Base-by-base conservation (phyloP, 2,797 vertebrate species). In the Rhinella marina region DNA sequence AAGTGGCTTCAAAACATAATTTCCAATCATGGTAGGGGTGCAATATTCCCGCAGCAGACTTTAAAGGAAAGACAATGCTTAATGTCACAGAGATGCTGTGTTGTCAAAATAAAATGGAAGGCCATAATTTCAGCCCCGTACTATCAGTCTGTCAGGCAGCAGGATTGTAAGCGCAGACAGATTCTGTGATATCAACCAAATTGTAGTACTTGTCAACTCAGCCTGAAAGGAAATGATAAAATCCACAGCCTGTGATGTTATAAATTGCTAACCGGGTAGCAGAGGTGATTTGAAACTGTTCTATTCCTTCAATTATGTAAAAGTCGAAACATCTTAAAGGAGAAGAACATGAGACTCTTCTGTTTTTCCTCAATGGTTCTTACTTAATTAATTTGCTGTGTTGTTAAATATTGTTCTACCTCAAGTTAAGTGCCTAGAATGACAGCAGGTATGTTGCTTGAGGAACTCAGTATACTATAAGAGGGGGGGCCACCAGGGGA, bases 261-360 rank as follows among this genome's bases (percentile, higher is more conserved):
- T 90, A 91, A 76, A 90, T 91, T 92, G 93, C 93, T 94, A 93
- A 66, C 56, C 92, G 92, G 83, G 93, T 93, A 93, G 52, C 57
- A 93, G 92, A 87, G 91, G 84, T 91, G 91, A 89, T 89, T 91
- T 91, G 89, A 84, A 90, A 88, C 91, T 91, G 91, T 77, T 85
- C 41, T 84, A 17, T 78, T 25, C 29, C 73, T 82, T 84, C 72
- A 66, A 54, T 62, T 72, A 64, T 76, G 59, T 62, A 66, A 62
- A 19, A 86, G 41, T n/a, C 17, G 8, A 66, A 81, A 64, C n/a
- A 66, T 81, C 61, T 81, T 81, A 81, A 81, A 64, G 41, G 32
- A 48, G 41, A 81, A 81, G 61, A 16, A 66, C 32, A 9, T 8
- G 12, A 7, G 2, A 62, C 32, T 64, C 19, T 16, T 29, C 77